Percentiles rank a stretch among this genome's conserved stretches.
phyloP scores from a whole-genome alignment of 1,140 invertebrate species.

The Steinernema khuongi region DNA sequence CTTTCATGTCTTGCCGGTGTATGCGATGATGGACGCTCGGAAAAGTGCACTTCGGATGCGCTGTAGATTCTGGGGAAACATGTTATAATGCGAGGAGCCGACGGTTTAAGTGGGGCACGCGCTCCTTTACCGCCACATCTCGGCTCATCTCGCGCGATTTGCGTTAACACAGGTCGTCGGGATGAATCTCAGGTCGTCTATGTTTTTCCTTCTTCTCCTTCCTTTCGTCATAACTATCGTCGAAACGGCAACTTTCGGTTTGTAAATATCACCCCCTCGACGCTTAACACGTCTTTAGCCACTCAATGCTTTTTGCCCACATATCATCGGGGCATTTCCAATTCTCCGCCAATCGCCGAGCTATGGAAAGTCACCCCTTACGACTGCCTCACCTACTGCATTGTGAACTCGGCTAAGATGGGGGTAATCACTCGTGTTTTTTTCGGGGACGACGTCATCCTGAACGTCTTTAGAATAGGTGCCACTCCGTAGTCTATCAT shows the following conservation, averaged over 20 bases:
- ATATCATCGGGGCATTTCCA: constrained; percentile 39
- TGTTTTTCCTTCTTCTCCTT: neutral
- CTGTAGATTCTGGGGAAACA: neutral
- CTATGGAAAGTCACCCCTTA: constrained; percentile 39
- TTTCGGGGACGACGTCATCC: constrained; percentile 10
- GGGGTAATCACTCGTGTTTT: constrained; percentile 30
- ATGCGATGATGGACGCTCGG: too few species aligned
- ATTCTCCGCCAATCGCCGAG: constrained; percentile 34
- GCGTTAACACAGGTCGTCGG: neutral
- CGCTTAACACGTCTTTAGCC: constrained; percentile 17
- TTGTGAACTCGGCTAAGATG: constrained; percentile 34
- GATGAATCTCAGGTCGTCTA: neutral
- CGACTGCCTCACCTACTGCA: constrained; percentile 34
- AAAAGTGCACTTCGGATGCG: too few species aligned
- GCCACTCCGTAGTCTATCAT: constrained; percentile 43
- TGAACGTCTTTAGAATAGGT: constrained; percentile 33
- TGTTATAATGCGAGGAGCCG: neutral
- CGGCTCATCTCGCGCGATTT: constrained; percentile 8
- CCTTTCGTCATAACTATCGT: neutral
- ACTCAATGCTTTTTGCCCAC: constrained; percentile 33
- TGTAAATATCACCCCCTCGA: neutral
- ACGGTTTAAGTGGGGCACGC: constrained; percentile 7
- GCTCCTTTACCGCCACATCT: constrained; percentile 2
- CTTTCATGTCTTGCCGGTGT: too few species aligned
- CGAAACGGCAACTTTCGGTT: neutral